phyloP scores from a whole-genome alignment of 2,113 vertebrate genomes.

The Austrofundulus limnaeus region DNA sequence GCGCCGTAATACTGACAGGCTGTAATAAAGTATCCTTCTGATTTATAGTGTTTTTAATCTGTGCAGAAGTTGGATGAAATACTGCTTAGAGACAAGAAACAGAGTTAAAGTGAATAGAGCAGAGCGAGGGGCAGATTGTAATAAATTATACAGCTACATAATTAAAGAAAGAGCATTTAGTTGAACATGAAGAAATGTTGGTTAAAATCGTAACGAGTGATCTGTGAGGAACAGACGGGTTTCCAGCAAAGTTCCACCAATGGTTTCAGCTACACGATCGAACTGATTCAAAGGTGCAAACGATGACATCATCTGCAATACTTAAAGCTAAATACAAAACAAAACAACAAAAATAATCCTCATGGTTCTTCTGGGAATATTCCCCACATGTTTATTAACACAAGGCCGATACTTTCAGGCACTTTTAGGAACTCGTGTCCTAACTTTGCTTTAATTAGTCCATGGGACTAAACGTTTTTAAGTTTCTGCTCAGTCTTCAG shows the following conservation, averaged over 20 bases:
- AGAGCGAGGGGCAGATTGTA: conserved; percentile 10
- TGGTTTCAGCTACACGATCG: conserved; percentile 40
- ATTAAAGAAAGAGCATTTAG: conserved; percentile 38
- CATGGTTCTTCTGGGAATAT: conserved; percentile 50
- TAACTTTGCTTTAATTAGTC: conserved; percentile 68
- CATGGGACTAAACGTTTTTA: conserved; percentile 78
- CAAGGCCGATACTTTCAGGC: conserved; percentile 75
- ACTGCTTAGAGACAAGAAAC: conserved; percentile 48
- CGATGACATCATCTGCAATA: conserved; percentile 53
- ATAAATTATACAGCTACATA: conserved; percentile 45
- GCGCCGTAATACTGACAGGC: conserved; percentile 47
- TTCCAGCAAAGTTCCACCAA: conserved; percentile 10
- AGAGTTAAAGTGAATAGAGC: conserved; percentile 53
- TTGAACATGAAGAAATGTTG: conserved; percentile 28
- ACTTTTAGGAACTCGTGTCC: conserved; percentile 76
- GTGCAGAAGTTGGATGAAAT: conserved; percentile 54
- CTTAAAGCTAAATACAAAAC: conserved; percentile 51
- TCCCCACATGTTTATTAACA: conserved; percentile 62
- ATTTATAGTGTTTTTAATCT: conserved; percentile 62
- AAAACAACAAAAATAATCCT: conserved; percentile 40
- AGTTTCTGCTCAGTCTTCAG: conserved; percentile 43
- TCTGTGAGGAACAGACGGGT: conserved; percentile 30
- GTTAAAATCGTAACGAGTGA: conserved; percentile 26
- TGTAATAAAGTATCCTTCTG: conserved; percentile 24
- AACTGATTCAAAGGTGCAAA: conserved; percentile 60